Evolutionary conservation across 2,888 invertebrate genomes (phyloP), one percentile per base, ranked within the genome.

Genomic region (Junonia oenone): DNA sequence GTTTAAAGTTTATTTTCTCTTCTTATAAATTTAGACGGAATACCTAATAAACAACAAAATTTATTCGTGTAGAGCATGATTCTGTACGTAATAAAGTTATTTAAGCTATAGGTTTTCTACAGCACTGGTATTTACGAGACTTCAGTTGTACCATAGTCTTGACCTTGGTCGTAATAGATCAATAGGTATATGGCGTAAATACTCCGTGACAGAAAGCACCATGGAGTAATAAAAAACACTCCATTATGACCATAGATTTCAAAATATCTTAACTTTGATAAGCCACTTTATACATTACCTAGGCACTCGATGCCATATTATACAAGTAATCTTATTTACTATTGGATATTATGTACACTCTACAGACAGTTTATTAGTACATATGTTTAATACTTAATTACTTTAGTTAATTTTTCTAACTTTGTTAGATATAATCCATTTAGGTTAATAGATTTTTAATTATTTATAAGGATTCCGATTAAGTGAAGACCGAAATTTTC

Each of bases 91-190:
- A 11, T 17, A 38, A 0, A 17, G 14, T 11, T 5, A 38, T 38
- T 9, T 38, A 8, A 15, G 2, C n/a, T 22, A 19, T n/a, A 19
- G 6, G 22, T 17, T 13, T 38, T 43, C 26, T 22, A 14, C 22
- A 26, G 8, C n/a, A n/a, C n/a, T 26, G 13, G 2, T 26, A 26
- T 43, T n/a, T 8, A 11, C 43, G 35, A 52, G 15, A n/a, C 35
- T 49, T 51, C 45, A 46, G 31, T 37, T 46, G 27, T 52, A 29
- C 45, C 46, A 29, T 63, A 56, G 58, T 62, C 74, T 78, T 82
- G 77, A 79, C 88, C 86, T 84, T 87, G 79, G 62, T 66, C 69
- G 68, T 73, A 71, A 78, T 75, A 72, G 78, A 78, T 88, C 85
- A 76, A 85, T 85, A n/a, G n/a, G n/a, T n/a, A 81, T 63, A 64